These are phyloP conservation scores for Acestrorhynchus altus DNA, from an alignment of 2,797 vertebrate genomes.

Conservation along the genomic window DNA sequence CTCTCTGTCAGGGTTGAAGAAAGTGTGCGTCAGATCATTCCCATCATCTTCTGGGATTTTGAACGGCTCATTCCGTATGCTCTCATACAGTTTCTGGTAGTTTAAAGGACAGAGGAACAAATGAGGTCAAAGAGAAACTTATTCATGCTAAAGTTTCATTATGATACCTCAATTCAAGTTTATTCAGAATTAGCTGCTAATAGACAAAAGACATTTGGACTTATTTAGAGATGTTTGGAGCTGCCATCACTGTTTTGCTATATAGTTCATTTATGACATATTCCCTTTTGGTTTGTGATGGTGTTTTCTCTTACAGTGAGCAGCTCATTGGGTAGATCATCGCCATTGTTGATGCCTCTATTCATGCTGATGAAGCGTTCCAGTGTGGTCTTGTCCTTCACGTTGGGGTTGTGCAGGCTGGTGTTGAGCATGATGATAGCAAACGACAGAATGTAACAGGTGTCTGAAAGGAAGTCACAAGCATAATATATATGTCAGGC, in stretches of 20 bases:
- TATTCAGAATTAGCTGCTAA: background rate
- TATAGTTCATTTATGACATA: too few species aligned
- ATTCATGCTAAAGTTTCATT: background rate
- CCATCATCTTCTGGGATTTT: constrained; percentile 90
- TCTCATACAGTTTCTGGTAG: constrained; percentile 90
- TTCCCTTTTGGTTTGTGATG: background rate
- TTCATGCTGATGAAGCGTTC: constrained; percentile 93
- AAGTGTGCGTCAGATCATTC: constrained; percentile 92
- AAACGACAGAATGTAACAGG: constrained; percentile 94
- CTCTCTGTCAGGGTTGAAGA: constrained; percentile 93
- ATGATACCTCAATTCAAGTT: background rate
- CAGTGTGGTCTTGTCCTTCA: constrained; percentile 89
- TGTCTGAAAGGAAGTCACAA: constrained; percentile 77
- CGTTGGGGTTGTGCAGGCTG: constrained; percentile 93
- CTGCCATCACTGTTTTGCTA: too few species aligned
- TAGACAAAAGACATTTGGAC: too few species aligned
- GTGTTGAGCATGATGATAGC: constrained; percentile 97
- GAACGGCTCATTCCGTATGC: constrained; percentile 91
- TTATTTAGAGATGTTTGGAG: too few species aligned
- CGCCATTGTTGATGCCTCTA: constrained; percentile 89
- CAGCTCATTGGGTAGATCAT: constrained; percentile 81
- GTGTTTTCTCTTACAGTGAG: constrained; percentile 76
- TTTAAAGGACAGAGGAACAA: constrained; percentile 12
- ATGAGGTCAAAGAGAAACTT: background rate
- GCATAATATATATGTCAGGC: background rate